phyloP scores from a whole-genome alignment of 2,113 vertebrate species.

The Noturus placidus region DNA sequence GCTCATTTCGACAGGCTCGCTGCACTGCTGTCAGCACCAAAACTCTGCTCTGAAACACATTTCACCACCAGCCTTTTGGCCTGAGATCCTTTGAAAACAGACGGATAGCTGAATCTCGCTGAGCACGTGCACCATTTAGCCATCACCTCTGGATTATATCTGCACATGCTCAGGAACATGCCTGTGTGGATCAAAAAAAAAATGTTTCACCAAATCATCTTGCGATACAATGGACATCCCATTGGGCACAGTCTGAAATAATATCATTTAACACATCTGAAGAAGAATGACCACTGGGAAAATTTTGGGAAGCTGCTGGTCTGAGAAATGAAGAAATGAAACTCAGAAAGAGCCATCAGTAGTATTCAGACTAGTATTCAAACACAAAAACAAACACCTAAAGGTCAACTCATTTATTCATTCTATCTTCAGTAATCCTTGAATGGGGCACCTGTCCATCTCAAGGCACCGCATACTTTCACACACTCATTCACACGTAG shows the following conservation, averaged over 20 bases:
- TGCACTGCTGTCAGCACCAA: constrained; percentile 34
- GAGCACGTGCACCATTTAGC: constrained; percentile 4
- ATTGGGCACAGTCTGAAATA: neutral
- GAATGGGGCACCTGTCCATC: neutral
- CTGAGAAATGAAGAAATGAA: neutral
- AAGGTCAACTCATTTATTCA: neutral
- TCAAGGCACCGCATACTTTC: neutral
- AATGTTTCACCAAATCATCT: neutral
- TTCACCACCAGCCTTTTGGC: constrained; percentile 6
- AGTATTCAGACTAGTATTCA: constrained; percentile 3
- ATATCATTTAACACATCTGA: neutral
- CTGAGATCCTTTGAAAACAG: constrained; percentile 33
- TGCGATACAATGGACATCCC: neutral
- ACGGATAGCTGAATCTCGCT: constrained; percentile 2
- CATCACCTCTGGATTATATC: constrained; percentile 8
- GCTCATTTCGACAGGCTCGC: constrained; percentile 8
- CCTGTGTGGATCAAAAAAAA: neutral
- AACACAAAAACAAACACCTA: too few species aligned
- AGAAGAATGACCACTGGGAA: constrained; percentile 8
- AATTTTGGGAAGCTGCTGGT: constrained; percentile 8
- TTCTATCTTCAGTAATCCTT: neutral
- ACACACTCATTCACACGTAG: neutral
- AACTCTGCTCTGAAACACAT: constrained; percentile 23
- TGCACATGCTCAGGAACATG: neutral
- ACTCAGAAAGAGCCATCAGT: neutral